Conservation (phyloP, 2,797 vertebrate species). For the Pseudotriccus pelzelni region DNA sequence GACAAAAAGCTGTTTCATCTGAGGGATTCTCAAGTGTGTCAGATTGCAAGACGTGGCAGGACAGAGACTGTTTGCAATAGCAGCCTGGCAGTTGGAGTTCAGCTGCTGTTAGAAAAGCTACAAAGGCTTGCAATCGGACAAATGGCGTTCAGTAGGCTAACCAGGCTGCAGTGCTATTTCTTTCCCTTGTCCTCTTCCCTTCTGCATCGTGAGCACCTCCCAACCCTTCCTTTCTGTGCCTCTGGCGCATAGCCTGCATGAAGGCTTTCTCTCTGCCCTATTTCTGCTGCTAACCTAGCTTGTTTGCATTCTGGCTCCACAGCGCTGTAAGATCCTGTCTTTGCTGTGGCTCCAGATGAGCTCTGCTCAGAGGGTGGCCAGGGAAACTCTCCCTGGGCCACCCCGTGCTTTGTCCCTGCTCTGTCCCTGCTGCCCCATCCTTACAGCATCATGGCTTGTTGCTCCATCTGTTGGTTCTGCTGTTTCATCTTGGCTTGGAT, state of each 20-base stretch:
- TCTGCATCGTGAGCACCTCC: neutral
- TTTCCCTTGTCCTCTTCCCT: neutral
- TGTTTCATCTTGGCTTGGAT: neutral
- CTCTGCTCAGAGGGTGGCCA: neutral
- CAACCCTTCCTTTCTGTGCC: constrained; percentile 17
- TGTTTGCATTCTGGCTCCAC: constrained; percentile 37
- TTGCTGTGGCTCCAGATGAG: neutral
- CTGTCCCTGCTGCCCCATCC: neutral
- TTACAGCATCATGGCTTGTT: neutral
- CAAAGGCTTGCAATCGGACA: neutral
- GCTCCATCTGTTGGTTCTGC: neutral
- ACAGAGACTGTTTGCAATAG: constrained; percentile 12
- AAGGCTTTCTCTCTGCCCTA: constrained; percentile 42
- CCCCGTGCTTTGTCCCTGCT: neutral
- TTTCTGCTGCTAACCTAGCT: constrained; percentile 45
- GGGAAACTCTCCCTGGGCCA: neutral
- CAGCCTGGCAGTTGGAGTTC: neutral
- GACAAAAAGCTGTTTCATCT: constrained; percentile 40
- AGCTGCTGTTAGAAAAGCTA: neutral
- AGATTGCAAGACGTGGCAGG: neutral
- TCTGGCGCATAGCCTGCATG: neutral
- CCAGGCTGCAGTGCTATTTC: neutral
- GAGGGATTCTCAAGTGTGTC: constrained; percentile 13
- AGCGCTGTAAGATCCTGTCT: neutral
- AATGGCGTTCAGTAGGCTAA: neutral